Percentiles rank a stretch among this genome's conserved stretches.
Conservation (phyloP, 2,113 vertebrate species). For the Lonchura striata region DNA sequence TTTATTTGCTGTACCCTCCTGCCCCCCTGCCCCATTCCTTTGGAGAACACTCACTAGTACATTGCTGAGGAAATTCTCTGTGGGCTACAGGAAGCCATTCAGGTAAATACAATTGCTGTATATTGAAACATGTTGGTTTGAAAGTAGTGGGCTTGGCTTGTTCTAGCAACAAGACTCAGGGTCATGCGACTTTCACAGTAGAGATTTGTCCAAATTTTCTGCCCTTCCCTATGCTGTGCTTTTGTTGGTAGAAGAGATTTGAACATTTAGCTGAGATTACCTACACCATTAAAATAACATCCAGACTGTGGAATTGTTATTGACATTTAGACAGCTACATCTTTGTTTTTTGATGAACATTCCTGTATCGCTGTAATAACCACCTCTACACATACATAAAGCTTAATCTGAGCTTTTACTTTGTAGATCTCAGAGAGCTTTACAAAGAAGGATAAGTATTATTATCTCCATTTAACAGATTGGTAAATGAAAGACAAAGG, state of each 20-base stretch:
- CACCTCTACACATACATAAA: conserved; percentile 1
- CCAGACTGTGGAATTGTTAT: conserved; percentile 16
- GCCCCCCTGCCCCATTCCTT: background rate
- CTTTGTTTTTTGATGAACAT: conserved; percentile 47
- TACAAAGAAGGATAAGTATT: conserved; percentile 43
- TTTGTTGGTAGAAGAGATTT: conserved; percentile 56
- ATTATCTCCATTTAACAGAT: conserved; percentile 40
- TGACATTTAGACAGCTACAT: conserved; percentile 45
- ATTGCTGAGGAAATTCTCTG: background rate
- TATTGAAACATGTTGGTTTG: background rate
- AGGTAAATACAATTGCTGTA: background rate
- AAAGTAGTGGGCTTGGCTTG: background rate
- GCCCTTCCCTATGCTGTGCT: background rate
- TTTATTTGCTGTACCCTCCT: background rate
- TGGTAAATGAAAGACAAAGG: conserved; percentile 38
- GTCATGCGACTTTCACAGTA: background rate
- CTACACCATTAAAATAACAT: conserved; percentile 1
- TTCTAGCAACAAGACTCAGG: background rate
- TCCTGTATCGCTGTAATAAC: background rate
- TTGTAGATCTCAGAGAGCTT: conserved; percentile 25
- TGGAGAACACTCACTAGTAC: background rate
- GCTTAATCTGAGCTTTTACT: conserved; percentile 39
- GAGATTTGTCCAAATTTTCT: conserved; percentile 26
- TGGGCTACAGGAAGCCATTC: background rate
- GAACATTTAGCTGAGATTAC: conserved; percentile 52